These are phyloP conservation scores for Listrodromus nycthemerus DNA, from an alignment of 2,888 invertebrate species.

Conservation along the genomic window DNA sequence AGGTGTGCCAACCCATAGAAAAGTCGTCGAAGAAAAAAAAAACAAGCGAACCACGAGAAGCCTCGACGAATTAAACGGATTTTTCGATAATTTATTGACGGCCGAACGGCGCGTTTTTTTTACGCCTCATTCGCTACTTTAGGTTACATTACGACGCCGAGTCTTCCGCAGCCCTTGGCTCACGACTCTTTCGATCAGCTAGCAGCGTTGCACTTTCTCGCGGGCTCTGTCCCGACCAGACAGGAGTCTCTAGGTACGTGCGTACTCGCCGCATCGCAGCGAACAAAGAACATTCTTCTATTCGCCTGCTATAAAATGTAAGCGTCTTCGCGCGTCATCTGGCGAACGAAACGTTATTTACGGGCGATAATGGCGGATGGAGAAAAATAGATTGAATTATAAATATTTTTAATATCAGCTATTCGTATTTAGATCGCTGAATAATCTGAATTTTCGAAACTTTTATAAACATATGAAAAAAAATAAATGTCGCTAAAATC, in stretches of 20 bases:
- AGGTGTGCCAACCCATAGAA: slow-evolving; percentile 32
- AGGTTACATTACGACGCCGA: slow-evolving; percentile 1
- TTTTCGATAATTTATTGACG: slow-evolving; percentile 21
- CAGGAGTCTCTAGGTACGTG: not conserved
- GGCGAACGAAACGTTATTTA: not conserved
- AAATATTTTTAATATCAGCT: too few relatives aligned
- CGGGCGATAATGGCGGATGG: not conserved
- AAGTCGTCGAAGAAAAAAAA: slow-evolving; percentile 15
- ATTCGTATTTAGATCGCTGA: too few relatives aligned
- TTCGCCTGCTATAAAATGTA: slow-evolving; percentile 22
- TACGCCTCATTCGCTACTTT: not conserved
- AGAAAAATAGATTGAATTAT: too few relatives aligned
- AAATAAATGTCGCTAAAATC: not conserved
- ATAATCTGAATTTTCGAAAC: too few relatives aligned
- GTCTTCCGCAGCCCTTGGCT: not conserved
- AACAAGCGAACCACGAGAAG: not conserved
- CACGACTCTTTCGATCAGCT: slow-evolving; percentile 49
- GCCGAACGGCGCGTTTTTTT: not conserved
- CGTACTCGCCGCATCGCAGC: slow-evolving; percentile 52
- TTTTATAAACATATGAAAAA: not conserved
- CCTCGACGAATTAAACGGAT: slow-evolving; percentile 35
- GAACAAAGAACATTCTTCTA: slow-evolving; percentile 78
- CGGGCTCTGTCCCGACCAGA: slow-evolving; percentile 1
- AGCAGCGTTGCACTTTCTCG: slow-evolving; percentile 62
- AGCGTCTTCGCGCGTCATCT: slow-evolving; percentile 8